These are phyloP conservation scores for Scyliorhinus canicula DNA, from an alignment of 2,797 vertebrate species.

Conservation along the genomic window DNA sequence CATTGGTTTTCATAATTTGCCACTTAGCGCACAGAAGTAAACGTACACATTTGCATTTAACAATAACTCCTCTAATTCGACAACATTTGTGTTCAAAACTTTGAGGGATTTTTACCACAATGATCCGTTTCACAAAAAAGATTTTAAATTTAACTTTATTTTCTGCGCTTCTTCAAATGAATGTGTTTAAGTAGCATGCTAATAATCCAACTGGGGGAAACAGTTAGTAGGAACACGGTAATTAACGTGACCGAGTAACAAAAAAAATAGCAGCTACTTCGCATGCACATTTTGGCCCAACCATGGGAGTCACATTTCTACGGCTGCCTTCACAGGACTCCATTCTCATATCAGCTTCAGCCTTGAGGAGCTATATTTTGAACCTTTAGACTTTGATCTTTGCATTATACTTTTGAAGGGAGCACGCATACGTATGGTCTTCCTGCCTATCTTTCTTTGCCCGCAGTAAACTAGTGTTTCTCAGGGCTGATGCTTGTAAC, in stretches of 20 bases:
- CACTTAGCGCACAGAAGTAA: not conserved
- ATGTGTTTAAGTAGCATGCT: too few relatives aligned
- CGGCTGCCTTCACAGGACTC: not conserved
- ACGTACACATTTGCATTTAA: not conserved
- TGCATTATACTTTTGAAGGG: not conserved
- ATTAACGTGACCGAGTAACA: not conserved
- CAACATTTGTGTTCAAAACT: too few relatives aligned
- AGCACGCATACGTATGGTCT: not conserved
- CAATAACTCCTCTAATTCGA: too few relatives aligned
- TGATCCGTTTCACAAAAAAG: not conserved
- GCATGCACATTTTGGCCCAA: not conserved
- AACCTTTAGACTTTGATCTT: not conserved
- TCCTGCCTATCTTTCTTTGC: not conserved
- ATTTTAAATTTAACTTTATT: not conserved
- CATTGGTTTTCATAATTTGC: not conserved
- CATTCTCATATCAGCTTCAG: not conserved
- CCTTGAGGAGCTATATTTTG: not conserved
- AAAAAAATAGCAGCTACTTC: not conserved
- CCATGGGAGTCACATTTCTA: not conserved
- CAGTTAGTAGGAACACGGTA: not conserved
- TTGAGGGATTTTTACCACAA: not conserved
- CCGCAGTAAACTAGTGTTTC: not conserved
- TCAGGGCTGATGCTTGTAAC: not conserved
- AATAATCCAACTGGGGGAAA: not conserved
- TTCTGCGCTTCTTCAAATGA: not conserved